Base-by-base conservation (phyloP, 2,113 vertebrate species). In the Nibea coibor region DNA sequence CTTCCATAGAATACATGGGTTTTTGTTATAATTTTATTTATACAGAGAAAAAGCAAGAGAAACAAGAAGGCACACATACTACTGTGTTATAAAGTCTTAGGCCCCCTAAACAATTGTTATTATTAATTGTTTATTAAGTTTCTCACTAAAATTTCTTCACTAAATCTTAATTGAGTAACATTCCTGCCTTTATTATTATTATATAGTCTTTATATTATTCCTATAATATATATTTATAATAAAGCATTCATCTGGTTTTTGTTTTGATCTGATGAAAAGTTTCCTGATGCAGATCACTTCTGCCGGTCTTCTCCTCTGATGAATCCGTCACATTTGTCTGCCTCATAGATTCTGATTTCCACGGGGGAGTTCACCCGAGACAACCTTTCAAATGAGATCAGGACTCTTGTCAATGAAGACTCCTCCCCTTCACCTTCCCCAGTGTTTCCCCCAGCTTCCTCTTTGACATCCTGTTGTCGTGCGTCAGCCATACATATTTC, bases 401-500 rank as follows among this genome's bases (percentile, higher is more conserved):
- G 48, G 66, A 48, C 75, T 72, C 79, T 35, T 70, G 70, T 50
- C 0, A 4, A 22, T 15, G 19, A 11, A 0, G 58, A 51, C 66
- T 24, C 81, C 72, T 63, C 81, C 80, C 35, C 72, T 22, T 75
- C 71, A 61, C 28, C 64, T 62, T 75, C 80, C 72, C 61, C 76
- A 16, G 50, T 72, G 66, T 67, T 67, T 28, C 64, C 58, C 24
- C 20, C 75, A 43, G 48, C 70, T 82, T 85, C 79, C 79, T 87
- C 83, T 78, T 51, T 88, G 72, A 86, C 87, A 81, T 89, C 89
- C 89, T 87, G 83, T 87, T 85, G 79, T 70, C 26, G 39, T 85
- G 87, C 72, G 19, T 87, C 83, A 90, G 43, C 2, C 83, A 89
- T 91, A 64, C 89, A 91, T 91, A 90, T 92, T 93, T 91, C 74